phyloP scores from a whole-genome alignment of 2,888 invertebrate genomes.

The Conus canariensis region DNA sequence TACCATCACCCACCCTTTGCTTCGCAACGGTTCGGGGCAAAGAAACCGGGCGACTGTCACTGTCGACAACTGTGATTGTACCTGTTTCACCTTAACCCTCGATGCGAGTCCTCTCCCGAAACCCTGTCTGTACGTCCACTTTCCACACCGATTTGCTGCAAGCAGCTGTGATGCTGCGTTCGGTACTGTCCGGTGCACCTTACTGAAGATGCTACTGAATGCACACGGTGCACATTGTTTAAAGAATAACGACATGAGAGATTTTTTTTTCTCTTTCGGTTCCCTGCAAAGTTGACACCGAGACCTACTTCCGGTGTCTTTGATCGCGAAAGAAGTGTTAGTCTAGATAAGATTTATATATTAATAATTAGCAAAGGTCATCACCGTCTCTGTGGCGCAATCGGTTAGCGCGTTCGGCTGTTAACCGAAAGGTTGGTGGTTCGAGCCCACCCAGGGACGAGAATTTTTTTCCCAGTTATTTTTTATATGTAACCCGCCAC shows the following conservation, averaged over 20 bases:
- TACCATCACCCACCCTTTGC: no score
- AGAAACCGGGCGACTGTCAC: no score
- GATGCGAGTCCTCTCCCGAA: background rate
- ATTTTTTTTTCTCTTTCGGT: background rate
- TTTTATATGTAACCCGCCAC: no score
- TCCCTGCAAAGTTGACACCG: background rate
- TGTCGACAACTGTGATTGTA: no score
- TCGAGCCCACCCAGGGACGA: constrained; percentile 62
- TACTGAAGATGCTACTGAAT: constrained; percentile 9
- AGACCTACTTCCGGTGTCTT: background rate
- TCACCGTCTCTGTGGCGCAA: constrained; percentile 60
- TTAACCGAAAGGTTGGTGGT: constrained; percentile 64
- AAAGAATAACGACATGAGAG: constrained; percentile 7
- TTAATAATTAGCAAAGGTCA: no score
- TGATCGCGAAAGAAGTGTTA: background rate
- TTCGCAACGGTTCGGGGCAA: no score
- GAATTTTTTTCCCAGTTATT: background rate
- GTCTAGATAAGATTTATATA: background rate
- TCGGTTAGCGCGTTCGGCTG: constrained; percentile 63
- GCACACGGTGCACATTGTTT: constrained; percentile 18
- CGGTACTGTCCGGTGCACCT: background rate
- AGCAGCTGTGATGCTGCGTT: background rate
- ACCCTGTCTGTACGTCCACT: background rate
- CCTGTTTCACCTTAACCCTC: no score
- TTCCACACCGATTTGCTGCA: background rate